Evolutionary conservation across 2,888 invertebrate species (phyloP).

Genomic region (Abrostola triplasia): DNA sequence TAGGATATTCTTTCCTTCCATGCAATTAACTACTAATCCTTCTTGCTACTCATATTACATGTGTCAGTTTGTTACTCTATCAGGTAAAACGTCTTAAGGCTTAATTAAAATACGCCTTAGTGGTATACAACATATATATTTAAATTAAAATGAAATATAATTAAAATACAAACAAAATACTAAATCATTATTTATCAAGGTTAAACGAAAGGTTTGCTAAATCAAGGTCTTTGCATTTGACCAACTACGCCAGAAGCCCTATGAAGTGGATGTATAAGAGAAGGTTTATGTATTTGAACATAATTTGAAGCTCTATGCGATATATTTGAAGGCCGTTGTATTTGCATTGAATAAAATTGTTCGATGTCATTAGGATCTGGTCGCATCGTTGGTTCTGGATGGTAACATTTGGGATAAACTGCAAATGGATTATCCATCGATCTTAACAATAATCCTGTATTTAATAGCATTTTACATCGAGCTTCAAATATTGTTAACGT

Average conservation of each 20-base stretch:
- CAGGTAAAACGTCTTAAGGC: not conserved
- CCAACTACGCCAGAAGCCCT: slow-evolving; percentile 16
- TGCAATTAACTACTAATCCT: not conserved
- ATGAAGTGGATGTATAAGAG: slow-evolving; percentile 10
- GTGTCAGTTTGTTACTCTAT: too few relatives aligned
- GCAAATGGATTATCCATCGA: slow-evolving; percentile 88
- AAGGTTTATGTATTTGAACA: slow-evolving; percentile 39
- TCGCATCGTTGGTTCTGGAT: slow-evolving; percentile 25
- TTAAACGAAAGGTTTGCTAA: not conserved
- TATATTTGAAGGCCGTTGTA: slow-evolving; percentile 16
- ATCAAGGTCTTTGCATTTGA: slow-evolving; percentile 18
- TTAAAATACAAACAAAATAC: not conserved
- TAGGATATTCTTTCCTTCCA: not conserved
- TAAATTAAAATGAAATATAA: not conserved
- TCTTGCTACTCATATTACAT: too few relatives aligned
- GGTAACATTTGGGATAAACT: slow-evolving; percentile 77
- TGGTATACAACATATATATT: not conserved
- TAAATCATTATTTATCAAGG: not conserved
- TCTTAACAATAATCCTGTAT: slow-evolving; percentile 82
- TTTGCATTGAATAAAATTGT: slow-evolving; percentile 9
- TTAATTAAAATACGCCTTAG: not conserved
- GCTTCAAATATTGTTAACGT: slow-evolving; percentile 72
- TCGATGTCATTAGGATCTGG: slow-evolving; percentile 6
- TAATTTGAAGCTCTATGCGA: slow-evolving; percentile 14
- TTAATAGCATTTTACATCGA: slow-evolving; percentile 75